Base-by-base conservation (phyloP, 2,113 vertebrate species). In the Bufo bufo region DNA sequence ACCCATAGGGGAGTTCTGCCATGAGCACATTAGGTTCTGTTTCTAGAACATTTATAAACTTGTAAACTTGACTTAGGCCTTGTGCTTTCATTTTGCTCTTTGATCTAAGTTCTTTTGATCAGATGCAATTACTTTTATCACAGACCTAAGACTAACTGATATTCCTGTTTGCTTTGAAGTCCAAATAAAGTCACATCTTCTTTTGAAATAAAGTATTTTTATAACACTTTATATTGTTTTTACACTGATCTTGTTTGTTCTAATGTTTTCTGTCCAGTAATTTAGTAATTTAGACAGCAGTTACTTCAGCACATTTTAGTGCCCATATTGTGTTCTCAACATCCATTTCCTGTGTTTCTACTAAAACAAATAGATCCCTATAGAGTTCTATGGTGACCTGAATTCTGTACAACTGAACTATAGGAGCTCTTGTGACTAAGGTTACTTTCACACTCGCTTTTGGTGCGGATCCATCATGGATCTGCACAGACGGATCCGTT, bases 11-110 rank as follows among this genome's bases (percentile, higher is more conserved):
- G 20, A 79, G n/a, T 6, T 56, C 2, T 43, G 23, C 50, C 12
- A 79, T 79, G n/a, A 79, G 20, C 49, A 52, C 50, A 54, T 50
- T 23, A 20, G 52, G 77, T 79, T 77, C 3, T 79, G 54, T 79
- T 79, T 79, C 77, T 79, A 16, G 52, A 33, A 17, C 52, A 19
- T 23, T 52, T 54, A 23, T 33, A 33, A 33, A 33, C 33, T 33
- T 33, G 23, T 56, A 54, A 52, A 78, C 77, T 54, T 54, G 20
- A 56, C 77, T 56, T 78, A 2, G 54, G 49, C n/a, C 12, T 54
- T 6, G 10, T 78, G 11, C 19, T 54, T 78, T 52, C 7, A 49
- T 23, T 50, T 19, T n/a, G 0, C 20, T 13, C 11, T 78, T 78
- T 78, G 50, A 78, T 78, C 19, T 78, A 1, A n/a, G 16, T 72